Percentiles rank a stretch among this genome's conserved stretches.
phyloP scores from a whole-genome alignment of 2,888 invertebrate species.

The Phaedon cochleariae region DNA sequence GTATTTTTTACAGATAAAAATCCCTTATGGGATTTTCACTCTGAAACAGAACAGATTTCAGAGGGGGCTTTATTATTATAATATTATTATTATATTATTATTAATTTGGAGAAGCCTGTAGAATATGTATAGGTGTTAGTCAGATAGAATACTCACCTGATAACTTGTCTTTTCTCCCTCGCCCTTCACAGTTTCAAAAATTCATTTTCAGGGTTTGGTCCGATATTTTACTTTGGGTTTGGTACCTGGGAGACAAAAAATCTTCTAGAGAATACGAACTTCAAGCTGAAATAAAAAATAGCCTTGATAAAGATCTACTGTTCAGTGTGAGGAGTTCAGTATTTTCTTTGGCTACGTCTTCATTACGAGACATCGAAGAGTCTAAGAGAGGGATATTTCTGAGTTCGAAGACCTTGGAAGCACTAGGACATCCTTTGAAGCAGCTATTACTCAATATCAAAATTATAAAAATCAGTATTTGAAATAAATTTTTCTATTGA shows the following conservation, averaged over 20 bases:
- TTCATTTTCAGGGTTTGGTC: conserved; percentile 1
- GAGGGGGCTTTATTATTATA: too few relatives aligned
- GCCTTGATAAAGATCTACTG: conserved; percentile 42
- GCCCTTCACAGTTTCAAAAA: too few relatives aligned
- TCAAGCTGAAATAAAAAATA: conserved; percentile 48
- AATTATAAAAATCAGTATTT: conserved; percentile 16
- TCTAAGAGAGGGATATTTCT: conserved; percentile 52
- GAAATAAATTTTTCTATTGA: not conserved
- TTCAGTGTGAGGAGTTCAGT: conserved; percentile 51
- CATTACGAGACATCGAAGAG: conserved; percentile 51
- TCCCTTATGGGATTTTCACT: too few relatives aligned
- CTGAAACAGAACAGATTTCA: too few relatives aligned
- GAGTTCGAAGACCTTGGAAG: conserved; percentile 41
- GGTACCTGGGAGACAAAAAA: conserved; percentile 50
- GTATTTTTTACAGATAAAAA: too few relatives aligned
- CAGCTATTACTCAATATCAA: conserved; percentile 19
- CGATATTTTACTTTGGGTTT: conserved; percentile 51
- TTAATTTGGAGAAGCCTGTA: too few relatives aligned
- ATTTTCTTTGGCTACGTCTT: conserved; percentile 49
- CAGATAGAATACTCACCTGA: too few relatives aligned
- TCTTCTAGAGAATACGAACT: conserved; percentile 51
- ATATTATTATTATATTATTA: too few relatives aligned
- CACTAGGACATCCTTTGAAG: conserved; percentile 28
- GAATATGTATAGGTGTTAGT: not conserved
- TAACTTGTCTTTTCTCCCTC: too few relatives aligned